These are phyloP conservation scores for Brachionus paranguensis DNA, from an alignment of 1,140 invertebrate species.

Conservation along the genomic window DNA sequence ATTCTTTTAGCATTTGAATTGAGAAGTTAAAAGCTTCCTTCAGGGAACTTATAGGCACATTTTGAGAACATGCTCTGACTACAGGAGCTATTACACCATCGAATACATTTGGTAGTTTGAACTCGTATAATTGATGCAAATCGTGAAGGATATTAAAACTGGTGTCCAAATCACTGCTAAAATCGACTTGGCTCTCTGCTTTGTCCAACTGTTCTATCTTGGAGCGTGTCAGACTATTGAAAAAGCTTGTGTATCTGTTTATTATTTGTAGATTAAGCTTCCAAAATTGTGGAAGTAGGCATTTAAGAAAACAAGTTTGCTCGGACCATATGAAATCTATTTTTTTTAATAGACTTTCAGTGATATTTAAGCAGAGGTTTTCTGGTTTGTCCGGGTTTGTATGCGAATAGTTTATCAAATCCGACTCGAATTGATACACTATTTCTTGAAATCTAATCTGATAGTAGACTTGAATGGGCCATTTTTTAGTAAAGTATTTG, in stretches of 20 bases:
- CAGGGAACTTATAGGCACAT: background rate
- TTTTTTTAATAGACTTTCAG: conserved; percentile 51
- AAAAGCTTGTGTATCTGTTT: conserved; percentile 69
- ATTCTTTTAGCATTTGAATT: background rate
- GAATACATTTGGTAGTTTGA: conserved; percentile 15
- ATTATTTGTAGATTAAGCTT: conserved; percentile 75
- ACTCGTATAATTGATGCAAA: background rate
- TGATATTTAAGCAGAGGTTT: conserved; percentile 39
- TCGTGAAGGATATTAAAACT: background rate
- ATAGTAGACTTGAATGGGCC: conserved; percentile 90
- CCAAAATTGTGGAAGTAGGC: conserved; percentile 73
- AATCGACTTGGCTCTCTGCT: background rate
- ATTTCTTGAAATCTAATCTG: conserved; percentile 85
- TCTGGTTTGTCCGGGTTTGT: background rate
- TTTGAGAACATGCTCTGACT: background rate
- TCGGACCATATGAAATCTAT: conserved; percentile 63
- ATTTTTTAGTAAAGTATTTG: conserved; percentile 67
- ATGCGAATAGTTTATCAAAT: conserved; percentile 52
- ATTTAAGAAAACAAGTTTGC: conserved; percentile 55
- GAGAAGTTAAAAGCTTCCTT: conserved; percentile 6
- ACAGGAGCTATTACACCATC: conserved; percentile 26
- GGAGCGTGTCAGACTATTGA: conserved; percentile 51
- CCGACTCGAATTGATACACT: conserved; percentile 64
- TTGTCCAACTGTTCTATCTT: background rate
- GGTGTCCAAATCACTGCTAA: background rate